These are phyloP conservation scores for Leptura quadrifasciata DNA, from an alignment of 2,888 invertebrate genomes.

Conservation along the genomic window DNA sequence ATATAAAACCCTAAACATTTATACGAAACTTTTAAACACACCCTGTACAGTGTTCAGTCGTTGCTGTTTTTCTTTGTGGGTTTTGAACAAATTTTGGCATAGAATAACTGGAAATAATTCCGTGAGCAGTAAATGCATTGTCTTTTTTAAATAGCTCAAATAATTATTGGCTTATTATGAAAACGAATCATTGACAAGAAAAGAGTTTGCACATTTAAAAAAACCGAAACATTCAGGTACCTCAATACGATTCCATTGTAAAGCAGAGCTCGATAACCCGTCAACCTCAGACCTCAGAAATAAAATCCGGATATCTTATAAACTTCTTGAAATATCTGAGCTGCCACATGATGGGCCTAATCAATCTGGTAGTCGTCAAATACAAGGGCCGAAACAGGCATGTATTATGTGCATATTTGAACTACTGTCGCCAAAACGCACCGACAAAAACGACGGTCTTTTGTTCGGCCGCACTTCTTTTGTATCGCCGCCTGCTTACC, in stretches of 20 bases:
- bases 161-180: too few relatives aligned
- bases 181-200: too few relatives aligned
- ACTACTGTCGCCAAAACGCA: constrained; percentile 65
- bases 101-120: too few relatives aligned
- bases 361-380: constrained; percentile 65
- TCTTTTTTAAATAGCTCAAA: too few relatives aligned
- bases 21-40: too few relatives aligned
- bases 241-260: neutral
- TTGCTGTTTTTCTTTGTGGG: too few relatives aligned
- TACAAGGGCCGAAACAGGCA: constrained; percentile 61
- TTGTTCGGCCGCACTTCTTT: constrained; percentile 69
- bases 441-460: constrained; percentile 69
- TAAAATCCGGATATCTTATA: constrained; percentile 46
- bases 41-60: too few relatives aligned
- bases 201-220: too few relatives aligned
- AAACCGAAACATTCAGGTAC: neutral
- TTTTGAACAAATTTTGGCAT: too few relatives aligned
- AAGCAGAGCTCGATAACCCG: neutral
- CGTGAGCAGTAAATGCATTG: too few relatives aligned
- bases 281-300: neutral
- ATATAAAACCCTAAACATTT: too few relatives aligned
- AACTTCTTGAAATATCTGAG: constrained; percentile 45
- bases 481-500: constrained; percentile 68
- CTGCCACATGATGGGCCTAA: constrained; percentile 51
- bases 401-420: constrained; percentile 70